Percentiles rank a stretch among this genome's conserved stretches.
phyloP scores from a whole-genome alignment of 2,797 vertebrate genomes.

The Phataginus tricuspis region DNA sequence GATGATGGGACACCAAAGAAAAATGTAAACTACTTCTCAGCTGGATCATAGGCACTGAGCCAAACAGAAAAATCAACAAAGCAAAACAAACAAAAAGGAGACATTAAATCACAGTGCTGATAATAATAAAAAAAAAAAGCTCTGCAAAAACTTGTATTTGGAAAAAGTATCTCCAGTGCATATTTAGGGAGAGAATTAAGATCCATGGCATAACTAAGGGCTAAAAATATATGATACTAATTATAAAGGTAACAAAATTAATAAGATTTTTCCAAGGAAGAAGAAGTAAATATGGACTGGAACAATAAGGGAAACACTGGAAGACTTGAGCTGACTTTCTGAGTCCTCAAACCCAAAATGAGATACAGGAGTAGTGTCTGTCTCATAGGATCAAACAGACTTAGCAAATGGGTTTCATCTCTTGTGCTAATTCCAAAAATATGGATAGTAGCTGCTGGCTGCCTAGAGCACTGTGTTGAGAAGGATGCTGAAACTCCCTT shows the following conservation, averaged over 20 bases:
- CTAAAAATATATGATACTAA: constrained; percentile 1
- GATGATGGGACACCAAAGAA: constrained; percentile 7
- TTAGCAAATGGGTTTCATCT: constrained; percentile 51
- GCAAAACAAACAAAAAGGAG: neutral
- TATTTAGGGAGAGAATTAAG: constrained; percentile 38
- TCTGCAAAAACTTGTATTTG: neutral
- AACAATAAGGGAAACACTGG: neutral
- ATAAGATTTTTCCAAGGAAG: neutral
- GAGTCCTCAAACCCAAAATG: constrained; percentile 23
- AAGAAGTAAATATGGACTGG: neutral
- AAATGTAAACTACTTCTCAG: neutral
- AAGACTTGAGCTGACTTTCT: constrained; percentile 15
- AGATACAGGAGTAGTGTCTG: neutral
- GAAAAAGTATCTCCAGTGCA: neutral
- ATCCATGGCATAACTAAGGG: neutral
- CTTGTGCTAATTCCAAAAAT: constrained; percentile 37
- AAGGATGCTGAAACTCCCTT: constrained; percentile 26
- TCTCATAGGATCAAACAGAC: constrained; percentile 40
- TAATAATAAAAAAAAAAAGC: neutral
- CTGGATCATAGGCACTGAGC: neutral
- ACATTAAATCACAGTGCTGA: constrained; percentile 7
- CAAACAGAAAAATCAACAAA: neutral
- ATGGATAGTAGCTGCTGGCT: neutral
- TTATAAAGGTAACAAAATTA: neutral
- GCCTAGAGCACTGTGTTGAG: constrained; percentile 6